Evolutionary conservation across 2,797 vertebrate genomes (phyloP).

Genomic region (Silurus lanzhouensis): DNA sequence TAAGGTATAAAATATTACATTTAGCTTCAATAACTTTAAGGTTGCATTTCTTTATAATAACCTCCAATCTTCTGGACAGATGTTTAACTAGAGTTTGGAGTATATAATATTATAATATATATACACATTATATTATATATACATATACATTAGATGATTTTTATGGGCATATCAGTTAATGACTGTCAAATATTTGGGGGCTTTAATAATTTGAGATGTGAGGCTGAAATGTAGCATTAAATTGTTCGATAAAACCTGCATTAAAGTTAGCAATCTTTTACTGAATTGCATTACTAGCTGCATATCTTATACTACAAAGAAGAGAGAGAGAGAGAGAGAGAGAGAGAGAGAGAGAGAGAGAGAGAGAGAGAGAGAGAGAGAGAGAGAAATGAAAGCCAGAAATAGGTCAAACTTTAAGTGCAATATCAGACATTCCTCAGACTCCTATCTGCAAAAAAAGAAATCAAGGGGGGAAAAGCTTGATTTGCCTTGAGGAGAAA

Average conservation of each 20-base stretch:
- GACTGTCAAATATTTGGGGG: background rate
- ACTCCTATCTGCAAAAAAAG: constrained; percentile 57
- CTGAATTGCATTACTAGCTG: background rate
- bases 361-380: too few species aligned
- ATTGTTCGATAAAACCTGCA: background rate
- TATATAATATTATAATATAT: too few species aligned
- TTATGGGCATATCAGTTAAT: too few species aligned
- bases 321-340: background rate
- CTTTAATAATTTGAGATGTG: background rate
- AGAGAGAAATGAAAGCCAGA: background rate
- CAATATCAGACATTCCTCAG: background rate
- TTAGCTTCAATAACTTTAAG: too few species aligned
- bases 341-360: background rate
- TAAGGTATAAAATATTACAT: too few species aligned
- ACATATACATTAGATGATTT: too few species aligned
- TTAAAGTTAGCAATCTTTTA: background rate
- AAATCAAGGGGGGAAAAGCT: background rate
- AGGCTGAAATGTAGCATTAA: background rate
- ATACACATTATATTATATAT: too few species aligned
- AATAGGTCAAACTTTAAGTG: background rate
- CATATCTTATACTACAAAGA: background rate
- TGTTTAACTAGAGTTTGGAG: too few species aligned
- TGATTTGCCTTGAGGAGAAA: constrained; percentile 70
- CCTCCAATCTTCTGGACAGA: too few species aligned
- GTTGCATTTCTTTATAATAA: too few species aligned